Evolutionary conservation across 2,113 vertebrate species (phyloP), one percentile per base, ranked within the genome.

Genomic region (Podarcis raffonei): DNA sequence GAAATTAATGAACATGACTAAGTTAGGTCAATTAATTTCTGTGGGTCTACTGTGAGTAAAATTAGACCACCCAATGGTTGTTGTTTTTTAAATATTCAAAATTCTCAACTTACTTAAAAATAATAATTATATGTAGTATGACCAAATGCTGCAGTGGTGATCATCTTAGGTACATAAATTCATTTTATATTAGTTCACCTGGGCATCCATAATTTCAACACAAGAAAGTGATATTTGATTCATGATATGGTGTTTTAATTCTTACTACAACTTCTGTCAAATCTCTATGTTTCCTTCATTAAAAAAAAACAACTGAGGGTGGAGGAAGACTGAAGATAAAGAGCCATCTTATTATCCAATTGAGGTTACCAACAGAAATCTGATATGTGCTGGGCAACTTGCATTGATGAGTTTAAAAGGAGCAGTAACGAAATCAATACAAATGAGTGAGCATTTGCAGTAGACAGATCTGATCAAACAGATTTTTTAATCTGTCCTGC

Each of bases 391-490:
- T 18, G 75, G 76, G 20, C 3, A 66, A 8, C 32, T 81, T 93
- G 62, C 81, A 91, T 89, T 57, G 81, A 82, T 18, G 71, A 68
- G 30, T 32, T 82, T 84, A 6, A 86, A 78, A 57, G n/a, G 53
- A 59, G n/a, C 72, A 25, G 22, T 71, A 76, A 90, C 59, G 82
- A 84, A 65, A 88, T 80, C 76, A 81, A 81, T 72, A 84, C 57
- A 84, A 87, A 87, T 76, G 68, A 80, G 18, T 72, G 53, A 74
- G 39, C 77, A 74, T 66, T 83, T 80, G 48, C 35, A 87, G 57
- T 25, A 84, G 81, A 80, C 68, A 75, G 68, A 84, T 80, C 69
- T 69, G 53, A 89, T 81, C 35, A 85, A 85, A 81, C 77, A 89
- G 78, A 84, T 87, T 62, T 81, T 72, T 57, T 84, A 71, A 87